phyloP scores from a whole-genome alignment of 2,888 invertebrate genomes.

The Pheosia gnoma region DNA sequence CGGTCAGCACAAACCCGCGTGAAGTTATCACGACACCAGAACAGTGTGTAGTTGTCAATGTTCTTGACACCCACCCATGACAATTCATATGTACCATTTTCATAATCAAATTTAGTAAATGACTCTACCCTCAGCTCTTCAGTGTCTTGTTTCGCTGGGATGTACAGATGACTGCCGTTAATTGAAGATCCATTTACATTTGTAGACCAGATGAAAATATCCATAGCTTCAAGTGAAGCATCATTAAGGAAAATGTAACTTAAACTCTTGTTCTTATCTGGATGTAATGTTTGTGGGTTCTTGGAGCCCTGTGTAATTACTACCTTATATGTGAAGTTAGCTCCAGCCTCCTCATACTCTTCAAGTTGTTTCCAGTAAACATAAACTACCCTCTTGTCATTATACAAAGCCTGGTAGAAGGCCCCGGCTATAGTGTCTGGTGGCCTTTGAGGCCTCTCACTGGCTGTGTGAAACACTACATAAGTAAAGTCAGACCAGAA shows the following conservation, averaged over 20 bases:
- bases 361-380: conserved; percentile 92
- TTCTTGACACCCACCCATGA: conserved; percentile 88
- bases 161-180: conserved; percentile 82
- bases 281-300: conserved; percentile 56
- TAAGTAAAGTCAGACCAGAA: conserved; percentile 89
- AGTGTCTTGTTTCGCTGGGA: conserved; percentile 82
- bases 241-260: conserved; percentile 85
- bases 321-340: conserved; percentile 89
- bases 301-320: conserved; percentile 61
- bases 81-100: conserved; percentile 88
- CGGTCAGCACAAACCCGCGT: conserved; percentile 81
- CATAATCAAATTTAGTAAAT: conserved; percentile 89
- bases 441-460: conserved; percentile 85
- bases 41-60: conserved; percentile 89
- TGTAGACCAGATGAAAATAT: conserved; percentile 84
- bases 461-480: conserved; percentile 84
- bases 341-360: conserved; percentile 88
- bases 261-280: conserved; percentile 81
- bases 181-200: conserved; percentile 85
- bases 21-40: conserved; percentile 87
- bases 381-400: conserved; percentile 84
- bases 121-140: conserved; percentile 74
- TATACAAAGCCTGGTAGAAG: conserved; percentile 86
- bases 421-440: conserved; percentile 89
- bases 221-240: conserved; percentile 68